phyloP scores from a whole-genome alignment of 2,113 vertebrate species.

The Phylloscopus whistleri region DNA sequence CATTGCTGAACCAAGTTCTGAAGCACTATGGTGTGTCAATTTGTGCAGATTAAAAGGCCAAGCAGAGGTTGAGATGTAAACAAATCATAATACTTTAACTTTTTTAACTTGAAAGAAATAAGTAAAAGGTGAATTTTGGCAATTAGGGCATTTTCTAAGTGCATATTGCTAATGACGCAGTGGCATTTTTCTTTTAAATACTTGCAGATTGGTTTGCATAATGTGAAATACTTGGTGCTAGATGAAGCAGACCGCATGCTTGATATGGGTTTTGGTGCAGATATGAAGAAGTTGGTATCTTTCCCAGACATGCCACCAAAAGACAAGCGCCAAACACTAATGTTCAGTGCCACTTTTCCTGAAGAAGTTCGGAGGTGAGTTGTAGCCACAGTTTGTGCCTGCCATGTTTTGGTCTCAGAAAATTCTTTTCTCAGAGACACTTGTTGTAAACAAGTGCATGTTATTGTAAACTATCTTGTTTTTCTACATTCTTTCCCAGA shows the following conservation, averaged over 20 bases:
- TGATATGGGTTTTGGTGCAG: conserved; percentile 93
- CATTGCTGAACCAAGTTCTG: neutral
- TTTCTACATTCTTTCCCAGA: too few relatives aligned
- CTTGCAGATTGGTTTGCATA: conserved; percentile 80
- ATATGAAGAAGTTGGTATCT: conserved; percentile 83
- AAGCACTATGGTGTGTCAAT: neutral
- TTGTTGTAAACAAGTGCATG: too few relatives aligned
- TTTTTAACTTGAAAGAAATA: neutral
- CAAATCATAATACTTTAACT: neutral
- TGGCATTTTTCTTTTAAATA: neutral
- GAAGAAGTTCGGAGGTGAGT: conserved; percentile 90
- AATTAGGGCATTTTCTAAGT: accelerated
- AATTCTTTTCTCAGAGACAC: too few relatives aligned
- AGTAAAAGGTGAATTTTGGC: neutral
- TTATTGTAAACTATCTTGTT: too few relatives aligned
- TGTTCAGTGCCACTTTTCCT: conserved; percentile 97
- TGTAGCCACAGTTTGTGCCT: too few relatives aligned
- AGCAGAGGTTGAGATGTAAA: neutral
- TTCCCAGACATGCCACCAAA: conserved; percentile 86
- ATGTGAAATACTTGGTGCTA: conserved; percentile 86
- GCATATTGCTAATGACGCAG: neutral
- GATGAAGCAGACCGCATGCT: conserved; percentile 97
- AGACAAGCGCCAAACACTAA: conserved; percentile 87
- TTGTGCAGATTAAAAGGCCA: neutral
- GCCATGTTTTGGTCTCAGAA: too few relatives aligned